These are phyloP conservation scores for Agonopterix arenella DNA, from an alignment of 2,888 invertebrate species.

Conservation along the genomic window DNA sequence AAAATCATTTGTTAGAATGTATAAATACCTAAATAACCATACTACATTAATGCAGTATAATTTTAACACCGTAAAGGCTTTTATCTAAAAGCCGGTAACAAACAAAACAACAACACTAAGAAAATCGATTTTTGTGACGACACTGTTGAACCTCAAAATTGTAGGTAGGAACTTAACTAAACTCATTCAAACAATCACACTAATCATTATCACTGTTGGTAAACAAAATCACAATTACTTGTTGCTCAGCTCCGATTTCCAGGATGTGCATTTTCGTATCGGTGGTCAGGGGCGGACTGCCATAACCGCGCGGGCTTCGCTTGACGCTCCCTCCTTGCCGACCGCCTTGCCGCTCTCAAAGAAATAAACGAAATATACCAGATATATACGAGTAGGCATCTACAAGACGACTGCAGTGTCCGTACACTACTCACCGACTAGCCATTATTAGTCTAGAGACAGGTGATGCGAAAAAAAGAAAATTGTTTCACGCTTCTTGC, in stretches of 20 bases:
- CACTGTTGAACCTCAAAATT: no score
- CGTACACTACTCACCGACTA: slow-evolving; percentile 55
- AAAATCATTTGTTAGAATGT: no score
- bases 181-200: slow-evolving; percentile 17
- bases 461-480: slow-evolving; percentile 60
- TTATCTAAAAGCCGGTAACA: no score
- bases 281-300: slow-evolving; percentile 33
- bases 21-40: no score
- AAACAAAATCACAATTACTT: slow-evolving; percentile 50
- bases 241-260: slow-evolving; percentile 70
- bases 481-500: slow-evolving; percentile 72
- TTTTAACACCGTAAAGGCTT: no score
- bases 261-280: slow-evolving; percentile 65
- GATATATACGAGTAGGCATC: slow-evolving; percentile 12
- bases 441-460: slow-evolving; percentile 30
- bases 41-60: no score
- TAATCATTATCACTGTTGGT: slow-evolving; percentile 31
- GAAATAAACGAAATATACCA: slow-evolving; percentile 10
- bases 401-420: slow-evolving; percentile 43
- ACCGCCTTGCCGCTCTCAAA: slow-evolving; percentile 8
- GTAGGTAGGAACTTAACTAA: not conserved
- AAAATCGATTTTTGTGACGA: no score
- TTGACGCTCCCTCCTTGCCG: slow-evolving; percentile 11
- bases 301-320: slow-evolving; percentile 35
- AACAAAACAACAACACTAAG: no score